Conservation (phyloP, 2,888 invertebrate species). For the Pecten maximus region DNA sequence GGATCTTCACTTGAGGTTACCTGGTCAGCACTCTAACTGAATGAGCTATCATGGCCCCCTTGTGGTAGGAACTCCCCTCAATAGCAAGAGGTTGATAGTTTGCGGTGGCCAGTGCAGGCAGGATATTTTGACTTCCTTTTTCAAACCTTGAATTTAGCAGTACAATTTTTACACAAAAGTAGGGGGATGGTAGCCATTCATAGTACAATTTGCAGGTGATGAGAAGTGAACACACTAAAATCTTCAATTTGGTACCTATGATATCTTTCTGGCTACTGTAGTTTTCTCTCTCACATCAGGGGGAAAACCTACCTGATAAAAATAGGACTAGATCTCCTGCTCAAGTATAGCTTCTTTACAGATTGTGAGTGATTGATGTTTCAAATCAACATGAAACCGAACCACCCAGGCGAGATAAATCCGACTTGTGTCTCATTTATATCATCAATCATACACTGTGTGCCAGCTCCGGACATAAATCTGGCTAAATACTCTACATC, state of each 20-base stretch:
- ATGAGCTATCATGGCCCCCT: no score
- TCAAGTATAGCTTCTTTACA: background rate
- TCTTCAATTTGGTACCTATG: background rate
- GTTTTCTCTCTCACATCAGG: background rate
- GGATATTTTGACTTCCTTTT: no score
- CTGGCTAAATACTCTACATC: slow-evolving; percentile 7
- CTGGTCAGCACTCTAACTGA: no score
- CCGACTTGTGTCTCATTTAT: background rate
- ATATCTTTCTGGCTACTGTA: background rate
- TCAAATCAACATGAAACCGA: background rate
- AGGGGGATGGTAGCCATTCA: no score
- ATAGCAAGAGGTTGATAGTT: no score
- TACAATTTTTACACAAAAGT: no score
- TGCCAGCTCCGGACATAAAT: background rate
- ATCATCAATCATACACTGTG: background rate
- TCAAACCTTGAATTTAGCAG: no score
- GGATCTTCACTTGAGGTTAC: no score
- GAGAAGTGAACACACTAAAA: background rate
- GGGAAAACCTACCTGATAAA: background rate
- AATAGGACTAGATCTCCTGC: background rate
- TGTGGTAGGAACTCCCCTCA: no score
- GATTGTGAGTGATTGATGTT: background rate
- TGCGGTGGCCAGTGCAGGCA: no score
- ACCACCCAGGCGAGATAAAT: background rate
- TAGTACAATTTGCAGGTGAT: no score